Percentiles rank a stretch among this genome's conserved stretches.
phyloP scores from a whole-genome alignment of 2,113 vertebrate genomes.

The Stigmatopora nigra region DNA sequence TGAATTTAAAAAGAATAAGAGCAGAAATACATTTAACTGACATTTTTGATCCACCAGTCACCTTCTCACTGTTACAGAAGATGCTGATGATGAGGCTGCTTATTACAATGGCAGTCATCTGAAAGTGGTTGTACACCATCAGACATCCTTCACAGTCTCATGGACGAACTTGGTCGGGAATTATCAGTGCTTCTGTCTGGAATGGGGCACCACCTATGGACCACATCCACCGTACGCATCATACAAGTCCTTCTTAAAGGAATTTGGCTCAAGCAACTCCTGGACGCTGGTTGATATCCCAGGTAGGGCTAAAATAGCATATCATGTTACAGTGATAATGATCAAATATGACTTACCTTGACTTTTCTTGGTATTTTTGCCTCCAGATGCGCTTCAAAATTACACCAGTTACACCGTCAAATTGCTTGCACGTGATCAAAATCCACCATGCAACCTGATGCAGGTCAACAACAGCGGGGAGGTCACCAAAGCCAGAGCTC shows the following conservation, averaged over 20 bases:
- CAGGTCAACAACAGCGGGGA: conserved; percentile 6
- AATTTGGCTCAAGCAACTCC: neutral
- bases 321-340: neutral
- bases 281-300: neutral
- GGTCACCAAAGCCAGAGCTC: neutral
- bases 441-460: conserved; percentile 1
- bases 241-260: neutral
- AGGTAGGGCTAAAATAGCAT: neutral
- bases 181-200: conserved; percentile 1
- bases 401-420: neutral
- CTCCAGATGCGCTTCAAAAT: neutral
- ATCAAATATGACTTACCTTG: neutral
- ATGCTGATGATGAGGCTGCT: neutral
- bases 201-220: neutral
- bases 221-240: neutral
- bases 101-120: neutral
- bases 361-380: neutral
- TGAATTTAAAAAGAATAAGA: too few relatives aligned
- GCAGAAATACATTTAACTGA: neutral
- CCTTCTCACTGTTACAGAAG: neutral
- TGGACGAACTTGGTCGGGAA: neutral
- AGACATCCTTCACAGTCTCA: neutral
- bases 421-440: neutral
- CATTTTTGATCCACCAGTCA: neutral
- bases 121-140: neutral